These are phyloP conservation scores for Ailurus styani DNA, from an alignment of 2,113 vertebrate species.

Conservation along the genomic window DNA sequence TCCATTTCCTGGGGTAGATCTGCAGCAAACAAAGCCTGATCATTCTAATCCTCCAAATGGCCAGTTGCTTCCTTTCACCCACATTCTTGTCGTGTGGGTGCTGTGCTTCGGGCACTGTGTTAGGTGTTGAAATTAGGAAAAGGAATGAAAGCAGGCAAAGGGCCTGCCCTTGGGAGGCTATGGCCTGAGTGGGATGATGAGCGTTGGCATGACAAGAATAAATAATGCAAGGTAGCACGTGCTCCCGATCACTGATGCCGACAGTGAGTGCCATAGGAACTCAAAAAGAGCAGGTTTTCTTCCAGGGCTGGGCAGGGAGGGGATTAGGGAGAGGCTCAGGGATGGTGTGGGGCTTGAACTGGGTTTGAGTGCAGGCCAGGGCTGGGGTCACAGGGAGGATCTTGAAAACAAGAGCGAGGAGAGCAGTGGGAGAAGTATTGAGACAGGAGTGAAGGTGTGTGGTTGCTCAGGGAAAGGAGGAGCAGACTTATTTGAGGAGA, in stretches of 20 bases:
- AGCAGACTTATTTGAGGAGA: not conserved
- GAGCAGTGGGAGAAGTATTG: not conserved
- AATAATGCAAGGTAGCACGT: not conserved
- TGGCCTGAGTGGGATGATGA: not conserved
- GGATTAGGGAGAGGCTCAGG: not conserved
- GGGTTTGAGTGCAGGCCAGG: not conserved
- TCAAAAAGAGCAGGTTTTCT: not conserved
- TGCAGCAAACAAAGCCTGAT: not conserved
- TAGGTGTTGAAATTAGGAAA: not conserved
- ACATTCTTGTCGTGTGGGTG: not conserved
- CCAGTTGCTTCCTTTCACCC: not conserved
- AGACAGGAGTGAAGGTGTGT: not conserved
- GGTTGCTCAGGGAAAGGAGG: not conserved
- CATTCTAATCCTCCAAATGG: not conserved
- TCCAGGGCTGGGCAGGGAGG: not conserved
- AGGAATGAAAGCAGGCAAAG: not conserved
- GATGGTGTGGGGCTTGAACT: not conserved
- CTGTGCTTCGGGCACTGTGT: not conserved
- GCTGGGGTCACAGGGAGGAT: not conserved
- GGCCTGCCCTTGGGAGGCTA: not conserved
- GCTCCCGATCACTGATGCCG: not conserved
- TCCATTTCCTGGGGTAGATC: not conserved
- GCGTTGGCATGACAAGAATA: not conserved
- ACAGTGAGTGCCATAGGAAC: not conserved
- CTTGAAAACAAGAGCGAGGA: not conserved